Evolutionary conservation across 2,888 invertebrate species (phyloP).

Genomic region (Rhamnusium bicolor): DNA sequence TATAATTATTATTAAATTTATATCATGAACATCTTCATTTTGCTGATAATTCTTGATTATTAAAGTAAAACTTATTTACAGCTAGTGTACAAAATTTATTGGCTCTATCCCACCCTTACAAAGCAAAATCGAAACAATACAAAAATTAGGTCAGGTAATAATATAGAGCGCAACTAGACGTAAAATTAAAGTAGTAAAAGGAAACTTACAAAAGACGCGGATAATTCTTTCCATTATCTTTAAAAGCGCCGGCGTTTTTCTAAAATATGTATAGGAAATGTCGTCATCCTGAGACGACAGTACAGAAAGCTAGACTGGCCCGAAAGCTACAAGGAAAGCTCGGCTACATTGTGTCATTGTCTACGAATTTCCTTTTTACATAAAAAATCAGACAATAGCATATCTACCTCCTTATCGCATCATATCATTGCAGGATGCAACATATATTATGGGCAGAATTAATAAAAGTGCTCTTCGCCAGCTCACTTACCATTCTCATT

Average conservation of each 20-base stretch:
- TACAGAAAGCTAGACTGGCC: constrained; percentile 30
- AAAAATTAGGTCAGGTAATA: constrained; percentile 9
- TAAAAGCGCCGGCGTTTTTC: constrained; percentile 44
- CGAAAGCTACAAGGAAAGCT: constrained; percentile 40
- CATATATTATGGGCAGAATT: constrained; percentile 36
- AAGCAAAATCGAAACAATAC: constrained; percentile 10
- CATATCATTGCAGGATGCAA: constrained; percentile 30
- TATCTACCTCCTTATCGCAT: constrained; percentile 50
- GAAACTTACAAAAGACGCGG: constrained; percentile 49
- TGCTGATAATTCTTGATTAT: not conserved
- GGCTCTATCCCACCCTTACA: not conserved
- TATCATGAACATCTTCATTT: not conserved
- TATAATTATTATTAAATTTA: too few relatives aligned
- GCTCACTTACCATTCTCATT: constrained; percentile 21
- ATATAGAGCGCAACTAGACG: constrained; percentile 45
- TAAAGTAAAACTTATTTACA: not conserved
- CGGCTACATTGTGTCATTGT: constrained; percentile 55
- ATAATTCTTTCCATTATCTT: constrained; percentile 55
- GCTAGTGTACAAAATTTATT: not conserved
- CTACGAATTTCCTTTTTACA: constrained; percentile 57
- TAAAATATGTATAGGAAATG: constrained; percentile 42
- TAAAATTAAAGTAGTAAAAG: constrained; percentile 49
- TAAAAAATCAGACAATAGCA: constrained; percentile 56
- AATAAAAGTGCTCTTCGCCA: constrained; percentile 18
- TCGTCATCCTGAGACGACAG: constrained; percentile 41